Evolutionary conservation across 2,888 invertebrate genomes (phyloP), one percentile per base, ranked within the genome.

Genomic region (Lithophane leautieri): DNA sequence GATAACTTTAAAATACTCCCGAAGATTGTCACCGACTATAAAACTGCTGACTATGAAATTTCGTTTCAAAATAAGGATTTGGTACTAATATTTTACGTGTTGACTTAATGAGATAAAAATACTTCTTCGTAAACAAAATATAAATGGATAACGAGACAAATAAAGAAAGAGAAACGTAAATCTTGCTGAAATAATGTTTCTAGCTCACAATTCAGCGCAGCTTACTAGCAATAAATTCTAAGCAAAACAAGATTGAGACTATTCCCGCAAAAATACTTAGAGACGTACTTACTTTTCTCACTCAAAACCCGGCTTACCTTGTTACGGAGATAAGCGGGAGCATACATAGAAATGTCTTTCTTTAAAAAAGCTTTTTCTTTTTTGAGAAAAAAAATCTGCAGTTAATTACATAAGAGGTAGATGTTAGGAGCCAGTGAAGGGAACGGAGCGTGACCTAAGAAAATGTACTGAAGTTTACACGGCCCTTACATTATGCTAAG

Each of bases 361-460:
- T 75, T 68, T 61, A 28, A 22, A 72, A 62, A 78, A 78, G 40
- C 50, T 22, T 34, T 78, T 77, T 67, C 25, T 84, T 80, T 82
- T 84, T 82, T 76, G 25, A 62, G 72, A 56, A 72, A 82, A 82
- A 75, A 79, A 69, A 84, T 78, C 82, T 81, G 25, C n/a, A 16
- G 76, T 75, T 86, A 86, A 86, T 84, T 84, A 84, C 74, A 80
- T 73, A 72, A 76, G 74, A 78, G 71, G 76, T 82, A 65, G 61
- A 70, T 73, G 73, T 78, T 70, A 66, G 28, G 70, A 72, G 70
- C 28, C 56, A 82, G 65, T 56, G 73, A 67, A 61, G 44, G 50
- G 70, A 73, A 79, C 61, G 69, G 70, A 76, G 69, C 79, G 76
- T 75, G 70, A 75, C 66, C 74, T 73, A 54, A 62, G 78, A 52